Percentiles rank a stretch among this genome's conserved stretches.
Evolutionary conservation across 2,888 invertebrate genomes (phyloP).

Genomic region (Zele albiditarsus): DNA sequence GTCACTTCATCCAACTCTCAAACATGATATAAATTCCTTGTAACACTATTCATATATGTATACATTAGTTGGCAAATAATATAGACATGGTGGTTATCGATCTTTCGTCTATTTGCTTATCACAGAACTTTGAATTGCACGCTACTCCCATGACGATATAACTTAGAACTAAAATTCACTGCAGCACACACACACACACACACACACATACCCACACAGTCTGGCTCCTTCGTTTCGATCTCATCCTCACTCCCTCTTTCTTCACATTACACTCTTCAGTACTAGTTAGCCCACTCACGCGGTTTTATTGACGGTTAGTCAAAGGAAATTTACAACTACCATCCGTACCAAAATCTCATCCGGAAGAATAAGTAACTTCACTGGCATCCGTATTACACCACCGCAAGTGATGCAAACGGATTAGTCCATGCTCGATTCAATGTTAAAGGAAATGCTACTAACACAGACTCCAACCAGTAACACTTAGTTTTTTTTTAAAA

Average conservation of each 20-base stretch:
- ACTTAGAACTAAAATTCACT: conserved; percentile 51
- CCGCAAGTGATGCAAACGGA: conserved; percentile 47
- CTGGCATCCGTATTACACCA: conserved; percentile 46
- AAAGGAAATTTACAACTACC: conserved; percentile 59
- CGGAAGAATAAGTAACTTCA: conserved; percentile 61
- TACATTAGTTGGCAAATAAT: no score
- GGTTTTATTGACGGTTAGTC: conserved; percentile 46
- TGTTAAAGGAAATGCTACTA: background rate
- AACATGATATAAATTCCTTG: conserved; percentile 35
- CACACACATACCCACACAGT: conserved; percentile 27
- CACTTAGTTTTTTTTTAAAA: background rate
- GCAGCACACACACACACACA: conserved; percentile 25
- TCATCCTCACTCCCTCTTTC: conserved; percentile 38
- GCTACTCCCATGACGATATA: conserved; percentile 49
- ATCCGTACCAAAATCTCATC: conserved; percentile 50
- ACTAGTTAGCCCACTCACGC: no score
- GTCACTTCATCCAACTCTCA: conserved; percentile 20
- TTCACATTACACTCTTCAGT: conserved; percentile 26
- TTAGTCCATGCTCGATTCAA: conserved; percentile 33
- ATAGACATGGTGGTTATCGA: conserved; percentile 48
- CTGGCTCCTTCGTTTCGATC: conserved; percentile 22
- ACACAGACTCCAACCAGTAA: background rate
- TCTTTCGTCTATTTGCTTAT: conserved; percentile 47
- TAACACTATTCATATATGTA: conserved; percentile 32
- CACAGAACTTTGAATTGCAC: conserved; percentile 46